These are phyloP conservation scores for Sipha flava DNA, from an alignment of 1,140 invertebrate species.

Conservation along the genomic window DNA sequence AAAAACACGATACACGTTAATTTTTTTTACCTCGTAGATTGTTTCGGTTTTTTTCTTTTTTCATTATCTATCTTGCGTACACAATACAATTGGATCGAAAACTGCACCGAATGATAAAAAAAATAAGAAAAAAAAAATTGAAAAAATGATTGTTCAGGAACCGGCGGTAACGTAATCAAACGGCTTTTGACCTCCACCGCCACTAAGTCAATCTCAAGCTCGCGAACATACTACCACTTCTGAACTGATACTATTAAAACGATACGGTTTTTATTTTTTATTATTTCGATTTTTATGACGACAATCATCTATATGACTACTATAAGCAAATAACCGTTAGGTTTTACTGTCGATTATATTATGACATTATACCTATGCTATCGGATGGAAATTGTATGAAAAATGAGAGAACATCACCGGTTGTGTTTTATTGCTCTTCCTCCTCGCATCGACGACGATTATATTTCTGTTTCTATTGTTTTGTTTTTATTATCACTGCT, in stretches of 20 bases:
- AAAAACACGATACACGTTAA: not conserved
- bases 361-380: not conserved
- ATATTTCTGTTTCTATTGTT: conserved; percentile 6
- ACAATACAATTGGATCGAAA: not conserved
- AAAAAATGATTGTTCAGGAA: too few relatives aligned
- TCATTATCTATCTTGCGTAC: too few relatives aligned
- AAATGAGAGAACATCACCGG: not conserved
- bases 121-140: too few relatives aligned
- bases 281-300: too few relatives aligned
- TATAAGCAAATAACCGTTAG: too few relatives aligned
- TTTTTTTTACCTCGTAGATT: not conserved
- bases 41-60: not conserved
- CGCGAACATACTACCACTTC: too few relatives aligned
- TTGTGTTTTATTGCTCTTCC: not conserved
- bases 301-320: too few relatives aligned
- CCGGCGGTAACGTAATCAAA: too few relatives aligned
- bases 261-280: too few relatives aligned
- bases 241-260: too few relatives aligned
- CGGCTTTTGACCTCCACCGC: too few relatives aligned
- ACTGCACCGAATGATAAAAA: not conserved
- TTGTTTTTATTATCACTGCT: not conserved
- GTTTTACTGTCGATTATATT: not conserved
- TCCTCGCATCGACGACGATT: not conserved
- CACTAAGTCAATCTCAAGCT: too few relatives aligned
- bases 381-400: not conserved